Evolutionary conservation across 2,888 invertebrate genomes (phyloP), one percentile per base, ranked within the genome.

Genomic region (Pseudeuparius sepicola): DNA sequence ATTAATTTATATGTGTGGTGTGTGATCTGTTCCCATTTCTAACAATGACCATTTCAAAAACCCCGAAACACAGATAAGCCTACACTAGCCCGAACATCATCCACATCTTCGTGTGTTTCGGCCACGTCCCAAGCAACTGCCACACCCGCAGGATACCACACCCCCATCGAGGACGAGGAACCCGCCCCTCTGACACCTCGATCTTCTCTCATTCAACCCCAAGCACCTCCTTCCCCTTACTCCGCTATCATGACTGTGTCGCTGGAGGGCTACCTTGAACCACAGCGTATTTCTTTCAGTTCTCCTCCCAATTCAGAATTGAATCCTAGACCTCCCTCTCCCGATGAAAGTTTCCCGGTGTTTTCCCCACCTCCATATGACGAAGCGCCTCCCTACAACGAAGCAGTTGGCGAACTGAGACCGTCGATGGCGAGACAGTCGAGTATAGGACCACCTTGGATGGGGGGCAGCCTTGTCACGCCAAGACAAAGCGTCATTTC

Each of bases 201-300:
- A 16, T 66, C 70, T 20, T 66, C 69, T 14, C 67, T 71, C 7
- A 55, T 70, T 9, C 61, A 71, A 18, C 60, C 50, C 45, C 67
- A 54, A 55, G 63, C 40, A 45, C 61, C 80, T 1, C 80, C 84
- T 0, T 84, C 88, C 0, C 87, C 88, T 0, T 85, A 82, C 40
- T 87, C 88, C 0, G 88, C 86, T 1, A 71, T 84, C 4, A 78
- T 84, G 71, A 85, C 88, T 1, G 78, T 84, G 4, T 84, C 86
- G 2, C 70, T 87, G 16, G 89, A 89, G 46, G 87, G 81, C 13
- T 90, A 87, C 54, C 67, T 89, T 44, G 89, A 90, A 52, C 84
- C 85, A 1, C 78, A 81, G 14, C 71, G 85, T 30, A 78, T 88
- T 48, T 87, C 86, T 1, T 78, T 86, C 60, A 77, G 78, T 49